A percentile compares a stretch with the other conserved stretches of the same genome.
These are phyloP conservation scores for Epiperipatus broadwayi DNA, from an alignment of 2,888 invertebrate species.

Conservation along the genomic window DNA sequence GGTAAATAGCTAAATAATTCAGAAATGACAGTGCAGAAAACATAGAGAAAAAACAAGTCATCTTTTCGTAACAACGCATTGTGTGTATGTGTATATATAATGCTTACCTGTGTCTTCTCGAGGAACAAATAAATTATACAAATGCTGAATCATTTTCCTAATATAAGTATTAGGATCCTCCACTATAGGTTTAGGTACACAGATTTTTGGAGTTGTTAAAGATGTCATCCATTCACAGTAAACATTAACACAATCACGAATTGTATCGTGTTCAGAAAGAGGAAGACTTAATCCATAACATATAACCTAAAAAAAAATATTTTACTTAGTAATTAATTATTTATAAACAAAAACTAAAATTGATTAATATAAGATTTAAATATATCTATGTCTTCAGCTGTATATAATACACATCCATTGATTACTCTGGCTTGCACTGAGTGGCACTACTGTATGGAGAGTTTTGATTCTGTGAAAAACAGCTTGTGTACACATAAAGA, in stretches of 20 bases:
- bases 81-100: constrained; percentile 14
- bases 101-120: constrained; percentile 69
- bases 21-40: not conserved
- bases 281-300: constrained; percentile 79
- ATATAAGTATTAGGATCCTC: constrained; percentile 78
- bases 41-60: not conserved
- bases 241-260: constrained; percentile 84
- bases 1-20: not conserved
- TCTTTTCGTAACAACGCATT: not conserved
- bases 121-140: constrained; percentile 84
- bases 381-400: too few relatives aligned
- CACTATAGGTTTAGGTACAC: constrained; percentile 67
- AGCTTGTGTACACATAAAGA: too few relatives aligned
- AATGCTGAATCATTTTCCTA: constrained; percentile 68
- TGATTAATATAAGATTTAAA: too few relatives aligned
- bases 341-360: not conserved
- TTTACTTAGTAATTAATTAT: not conserved
- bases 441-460: too few relatives aligned
- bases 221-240: constrained; percentile 93
- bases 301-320: constrained; percentile 48
- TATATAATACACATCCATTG: too few relatives aligned
- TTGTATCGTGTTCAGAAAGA: constrained; percentile 72
- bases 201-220: constrained; percentile 50
- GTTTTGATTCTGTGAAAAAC: too few relatives aligned
- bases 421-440: too few relatives aligned